Base-by-base conservation (phyloP, 2,888 invertebrate species). In the Proisotoma minuta region DNA sequence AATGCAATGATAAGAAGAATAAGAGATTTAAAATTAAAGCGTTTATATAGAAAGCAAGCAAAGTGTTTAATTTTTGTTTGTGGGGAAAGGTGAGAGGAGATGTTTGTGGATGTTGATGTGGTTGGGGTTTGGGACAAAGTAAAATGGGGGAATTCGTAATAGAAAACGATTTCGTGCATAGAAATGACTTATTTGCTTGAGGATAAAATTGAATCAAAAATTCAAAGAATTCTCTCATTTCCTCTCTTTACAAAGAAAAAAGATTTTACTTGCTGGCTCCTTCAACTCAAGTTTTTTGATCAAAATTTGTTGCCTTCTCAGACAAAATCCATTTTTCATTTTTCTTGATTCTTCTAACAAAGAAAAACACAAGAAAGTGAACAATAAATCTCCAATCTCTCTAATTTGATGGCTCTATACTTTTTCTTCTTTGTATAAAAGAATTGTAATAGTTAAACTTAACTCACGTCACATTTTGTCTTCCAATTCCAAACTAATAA, bases 141-240 rank as follows among this genome's bases (percentile, higher is more conserved):
- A 61, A 59, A 66, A 66, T 60, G 62, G 66, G 67, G 65, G 68
- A 70, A 68, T 65, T 69, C 68, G 69, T 69, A 71, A 69, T 70
- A 70, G 70, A 70, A 72, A 72, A 68, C 70, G 70, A 70, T 69
- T 70, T 72, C 65, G 66, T 68, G 72, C 72, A 72, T 72, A 72
- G 72, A 72, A 72, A 72, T 72, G 70, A 72, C 72, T 72, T 70
- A 70, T 70, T 70, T 70, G 72, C 68, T 70, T 68, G 69, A 63
- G 65, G 68, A 71, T 68, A 68, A 72, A 72, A 72, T 72, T 72
- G 69, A 72, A 72, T 72, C 68, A 72, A 72, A 72, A 70, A 72
- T 72, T 70, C 72, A 72, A 71, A 69, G 71, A 71, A 71, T 69
- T 71, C 69, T 68, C 69, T 69, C 69, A 69, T 69, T 71, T 71